These are phyloP conservation scores for Seladonia tumulorum DNA, from an alignment of 2,888 invertebrate species.

Conservation along the genomic window DNA sequence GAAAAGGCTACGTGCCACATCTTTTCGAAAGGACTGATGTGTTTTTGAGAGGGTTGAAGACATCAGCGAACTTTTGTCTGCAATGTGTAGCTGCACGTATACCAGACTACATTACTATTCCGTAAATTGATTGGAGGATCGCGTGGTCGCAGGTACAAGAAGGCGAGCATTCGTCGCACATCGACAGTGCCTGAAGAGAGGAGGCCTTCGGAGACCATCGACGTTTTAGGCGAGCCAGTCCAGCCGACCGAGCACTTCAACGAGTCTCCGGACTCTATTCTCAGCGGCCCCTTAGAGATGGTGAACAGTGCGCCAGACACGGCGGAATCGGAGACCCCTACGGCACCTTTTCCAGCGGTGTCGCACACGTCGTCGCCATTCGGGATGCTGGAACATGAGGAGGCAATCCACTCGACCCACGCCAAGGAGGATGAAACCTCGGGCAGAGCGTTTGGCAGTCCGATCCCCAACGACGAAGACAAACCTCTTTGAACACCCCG, in stretches of 20 bases:
- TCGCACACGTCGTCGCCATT: constrained; percentile 71
- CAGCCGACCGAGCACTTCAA: constrained; percentile 69
- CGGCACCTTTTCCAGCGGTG: constrained; percentile 72
- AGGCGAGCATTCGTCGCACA: constrained; percentile 71
- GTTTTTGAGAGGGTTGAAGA: not conserved
- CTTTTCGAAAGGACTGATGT: not conserved
- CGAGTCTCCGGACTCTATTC: constrained; percentile 76
- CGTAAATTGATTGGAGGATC: constrained; percentile 49
- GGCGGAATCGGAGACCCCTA: constrained; percentile 75
- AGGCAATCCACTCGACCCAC: constrained; percentile 15
- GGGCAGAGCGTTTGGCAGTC: constrained; percentile 82
- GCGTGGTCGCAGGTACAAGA: constrained; percentile 64
- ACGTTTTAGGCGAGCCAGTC: constrained; percentile 67
- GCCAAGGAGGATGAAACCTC: constrained; percentile 50
- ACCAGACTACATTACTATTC: constrained; percentile 8
- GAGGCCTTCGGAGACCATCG: constrained; percentile 52
- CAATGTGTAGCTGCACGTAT: constrained; percentile 24
- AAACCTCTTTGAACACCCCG: constrained; percentile 63
- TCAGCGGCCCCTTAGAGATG: constrained; percentile 75
- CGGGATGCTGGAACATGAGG: constrained; percentile 64
- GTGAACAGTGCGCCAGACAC: constrained; percentile 72
- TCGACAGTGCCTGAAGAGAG: constrained; percentile 78
- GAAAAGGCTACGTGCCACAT: too few species aligned
- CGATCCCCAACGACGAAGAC: constrained; percentile 81
- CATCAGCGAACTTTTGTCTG: constrained; percentile 12